These are phyloP conservation scores for Danio tinwini DNA, from an alignment of 2,797 vertebrate genomes.

Conservation along the genomic window DNA sequence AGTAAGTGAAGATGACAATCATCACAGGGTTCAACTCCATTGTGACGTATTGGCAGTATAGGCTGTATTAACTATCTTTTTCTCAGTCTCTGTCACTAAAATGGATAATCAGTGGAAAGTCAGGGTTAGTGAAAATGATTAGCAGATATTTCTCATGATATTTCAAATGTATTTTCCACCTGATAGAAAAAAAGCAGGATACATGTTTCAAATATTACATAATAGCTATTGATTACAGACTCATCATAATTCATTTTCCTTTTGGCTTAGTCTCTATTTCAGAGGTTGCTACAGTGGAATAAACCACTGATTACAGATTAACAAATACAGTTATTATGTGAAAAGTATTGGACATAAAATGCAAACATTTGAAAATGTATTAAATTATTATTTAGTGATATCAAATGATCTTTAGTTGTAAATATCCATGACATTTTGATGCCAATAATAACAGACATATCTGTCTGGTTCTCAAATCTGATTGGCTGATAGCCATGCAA, in stretches of 20 bases:
- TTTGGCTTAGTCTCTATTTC: no score
- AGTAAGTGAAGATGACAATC: slow-evolving; percentile 38
- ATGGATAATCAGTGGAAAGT: no score
- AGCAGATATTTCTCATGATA: background rate
- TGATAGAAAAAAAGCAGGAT: background rate
- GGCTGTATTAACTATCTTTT: slow-evolving; percentile 75
- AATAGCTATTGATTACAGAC: background rate
- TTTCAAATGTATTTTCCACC: background rate
- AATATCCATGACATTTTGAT: background rate
- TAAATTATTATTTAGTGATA: no score
- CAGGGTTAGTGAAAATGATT: background rate
- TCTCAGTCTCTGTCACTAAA: slow-evolving; percentile 22
- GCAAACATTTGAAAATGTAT: background rate
- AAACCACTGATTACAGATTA: no score
- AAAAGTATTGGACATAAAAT: background rate
- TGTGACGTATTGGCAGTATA: slow-evolving; percentile 78
- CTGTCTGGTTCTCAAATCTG: no score
- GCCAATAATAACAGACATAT: no score
- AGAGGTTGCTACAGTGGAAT: no score
- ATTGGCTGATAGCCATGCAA: no score
- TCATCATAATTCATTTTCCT: no score
- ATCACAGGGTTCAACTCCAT: slow-evolving; percentile 81
- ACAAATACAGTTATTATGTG: background rate
- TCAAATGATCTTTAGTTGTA: no score
- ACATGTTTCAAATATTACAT: background rate